Conservation (phyloP, 2,113 vertebrate genomes). For the Centropristis striata region DNA sequence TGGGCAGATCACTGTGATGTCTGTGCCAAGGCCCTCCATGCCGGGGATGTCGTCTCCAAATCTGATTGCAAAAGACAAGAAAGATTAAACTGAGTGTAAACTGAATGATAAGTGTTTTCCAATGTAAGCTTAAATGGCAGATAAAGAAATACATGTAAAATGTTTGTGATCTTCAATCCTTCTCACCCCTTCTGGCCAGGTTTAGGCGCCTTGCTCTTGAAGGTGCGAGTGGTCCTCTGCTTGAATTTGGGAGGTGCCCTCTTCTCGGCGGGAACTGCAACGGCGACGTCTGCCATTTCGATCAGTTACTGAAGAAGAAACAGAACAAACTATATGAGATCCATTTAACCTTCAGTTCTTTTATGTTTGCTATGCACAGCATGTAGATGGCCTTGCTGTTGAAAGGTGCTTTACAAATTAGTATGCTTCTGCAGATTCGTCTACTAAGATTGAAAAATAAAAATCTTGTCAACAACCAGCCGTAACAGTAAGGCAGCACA, state of each 20-base stretch:
- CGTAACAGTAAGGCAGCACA: too few species aligned
- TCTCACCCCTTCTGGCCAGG: slow-evolving; percentile 91
- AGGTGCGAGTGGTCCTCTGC: slow-evolving; percentile 77
- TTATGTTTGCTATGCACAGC: neutral
- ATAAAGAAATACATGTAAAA: neutral
- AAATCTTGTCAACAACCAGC: too few species aligned
- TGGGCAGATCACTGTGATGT: slow-evolving; percentile 95
- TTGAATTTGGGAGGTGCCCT: slow-evolving; percentile 83
- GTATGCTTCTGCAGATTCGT: neutral
- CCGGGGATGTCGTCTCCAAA: slow-evolving; percentile 98
- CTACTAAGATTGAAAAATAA: too few species aligned
- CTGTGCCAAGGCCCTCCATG: slow-evolving; percentile 96
- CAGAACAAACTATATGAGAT: neutral
- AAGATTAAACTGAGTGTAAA: neutral
- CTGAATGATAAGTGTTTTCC: too few species aligned
- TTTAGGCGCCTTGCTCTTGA: slow-evolving; percentile 93
- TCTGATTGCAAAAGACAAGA: slow-evolving; percentile 68
- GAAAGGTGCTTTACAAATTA: neutral
- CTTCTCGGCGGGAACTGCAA: slow-evolving; percentile 67
- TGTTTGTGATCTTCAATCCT: neutral
- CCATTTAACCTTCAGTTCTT: neutral
- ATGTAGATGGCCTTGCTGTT: neutral
- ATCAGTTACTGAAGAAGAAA: slow-evolving; percentile 30
- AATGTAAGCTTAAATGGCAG: neutral
- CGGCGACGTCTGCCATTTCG: slow-evolving; percentile 55